Conservation (phyloP, 64 coral and sea anemone species). For the Stichodactyla helianthus region DNA sequence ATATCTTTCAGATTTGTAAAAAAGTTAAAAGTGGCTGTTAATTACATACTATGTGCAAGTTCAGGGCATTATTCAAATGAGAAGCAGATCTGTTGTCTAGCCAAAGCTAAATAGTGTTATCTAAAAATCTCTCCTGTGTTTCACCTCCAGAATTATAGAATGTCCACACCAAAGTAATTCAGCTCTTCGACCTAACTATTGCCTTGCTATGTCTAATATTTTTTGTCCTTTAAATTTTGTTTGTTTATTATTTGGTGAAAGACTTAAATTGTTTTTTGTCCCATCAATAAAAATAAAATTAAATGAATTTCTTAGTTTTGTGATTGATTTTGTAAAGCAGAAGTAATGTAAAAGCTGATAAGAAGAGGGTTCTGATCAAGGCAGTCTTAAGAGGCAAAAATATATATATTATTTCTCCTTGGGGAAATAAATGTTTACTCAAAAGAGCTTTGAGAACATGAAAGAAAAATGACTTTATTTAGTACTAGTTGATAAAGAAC, state of each 20-base stretch:
- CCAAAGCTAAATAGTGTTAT: background rate
- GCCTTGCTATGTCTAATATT: slow-evolving; percentile 12
- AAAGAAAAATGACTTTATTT: too few relatives aligned
- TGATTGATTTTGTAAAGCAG: slow-evolving; percentile 4
- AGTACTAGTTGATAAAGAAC: too few relatives aligned
- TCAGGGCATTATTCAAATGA: slow-evolving; percentile 7
- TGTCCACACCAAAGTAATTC: background rate
- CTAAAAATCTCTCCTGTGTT: background rate
- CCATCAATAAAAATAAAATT: slow-evolving; percentile 20
- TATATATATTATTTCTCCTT: too few relatives aligned
- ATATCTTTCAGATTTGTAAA: slow-evolving; percentile 31
- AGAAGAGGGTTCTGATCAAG: background rate
- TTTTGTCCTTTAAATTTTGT: background rate
- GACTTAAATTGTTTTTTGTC: slow-evolving; percentile 1
- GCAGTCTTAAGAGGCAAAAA: too few relatives aligned
- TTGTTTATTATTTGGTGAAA: slow-evolving; percentile 21
- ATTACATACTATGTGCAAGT: background rate
- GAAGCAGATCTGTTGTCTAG: background rate
- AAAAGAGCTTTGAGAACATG: too few relatives aligned
- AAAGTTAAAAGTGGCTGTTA: slow-evolving; percentile 13
- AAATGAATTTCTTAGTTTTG: slow-evolving; percentile 8
- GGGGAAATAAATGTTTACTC: too few relatives aligned
- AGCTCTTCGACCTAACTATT: background rate
- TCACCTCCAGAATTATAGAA: background rate
- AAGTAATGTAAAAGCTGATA: background rate